phyloP scores from a whole-genome alignment of 2,888 invertebrate species.

The Luffia ferchaultella region DNA sequence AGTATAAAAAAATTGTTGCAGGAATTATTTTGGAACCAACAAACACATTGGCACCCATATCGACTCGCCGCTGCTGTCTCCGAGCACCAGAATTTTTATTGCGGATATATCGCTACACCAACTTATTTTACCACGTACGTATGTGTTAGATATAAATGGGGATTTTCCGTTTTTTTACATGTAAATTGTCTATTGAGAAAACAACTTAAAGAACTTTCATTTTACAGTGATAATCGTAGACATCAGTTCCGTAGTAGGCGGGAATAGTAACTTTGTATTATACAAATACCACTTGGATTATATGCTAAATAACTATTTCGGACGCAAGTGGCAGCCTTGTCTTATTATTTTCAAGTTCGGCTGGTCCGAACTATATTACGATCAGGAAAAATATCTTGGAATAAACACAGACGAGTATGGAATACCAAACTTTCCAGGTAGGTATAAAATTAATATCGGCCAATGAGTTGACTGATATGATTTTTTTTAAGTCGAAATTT shows the following conservation, averaged over 20 bases:
- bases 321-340: conserved; percentile 1
- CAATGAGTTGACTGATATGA: too few species aligned
- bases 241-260: conserved; percentile 12
- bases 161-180: neutral
- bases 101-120: conserved; percentile 41
- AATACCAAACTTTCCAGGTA: conserved; percentile 39
- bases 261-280: conserved; percentile 13
- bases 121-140: conserved; percentile 15
- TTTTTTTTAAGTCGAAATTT: too few species aligned
- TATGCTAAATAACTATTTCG: conserved; percentile 2
- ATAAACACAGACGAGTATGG: conserved; percentile 1
- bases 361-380: conserved; percentile 28
- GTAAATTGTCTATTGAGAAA: conserved; percentile 1
- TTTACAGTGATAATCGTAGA: conserved; percentile 12
- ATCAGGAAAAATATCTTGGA: conserved; percentile 25
- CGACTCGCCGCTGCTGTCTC: conserved; percentile 56
- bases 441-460: too few species aligned
- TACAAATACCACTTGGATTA: conserved; percentile 14
- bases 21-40: neutral
- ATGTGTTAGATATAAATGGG: neutral
- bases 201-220: neutral
- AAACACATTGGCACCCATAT: conserved; percentile 60
- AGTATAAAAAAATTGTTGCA: too few species aligned
- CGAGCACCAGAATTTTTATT: conserved; percentile 30
- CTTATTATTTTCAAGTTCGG: conserved; percentile 24